Evolutionary conservation across 2,888 invertebrate genomes (phyloP).

Genomic region (Shargacucullia verbasci): DNA sequence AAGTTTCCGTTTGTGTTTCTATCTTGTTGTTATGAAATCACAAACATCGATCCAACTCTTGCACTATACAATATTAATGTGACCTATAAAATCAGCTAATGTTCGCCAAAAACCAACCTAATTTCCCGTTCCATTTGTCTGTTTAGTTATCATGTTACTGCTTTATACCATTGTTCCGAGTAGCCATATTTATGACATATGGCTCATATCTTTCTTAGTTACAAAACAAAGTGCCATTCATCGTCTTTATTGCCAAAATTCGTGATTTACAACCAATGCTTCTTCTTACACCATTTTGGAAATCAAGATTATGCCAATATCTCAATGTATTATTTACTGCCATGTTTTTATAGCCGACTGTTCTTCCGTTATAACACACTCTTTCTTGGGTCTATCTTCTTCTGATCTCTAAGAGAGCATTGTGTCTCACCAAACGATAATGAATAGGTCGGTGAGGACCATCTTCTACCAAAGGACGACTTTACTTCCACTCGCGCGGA

Average conservation of each 20-base stretch:
- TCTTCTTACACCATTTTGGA: slow-evolving; percentile 28
- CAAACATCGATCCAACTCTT: no score
- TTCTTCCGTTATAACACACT: no score
- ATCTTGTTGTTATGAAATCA: no score
- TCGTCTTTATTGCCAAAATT: slow-evolving; percentile 51
- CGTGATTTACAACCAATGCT: slow-evolving; percentile 31
- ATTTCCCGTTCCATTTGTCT: no score
- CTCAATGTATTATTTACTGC: slow-evolving; percentile 32
- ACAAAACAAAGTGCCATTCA: slow-evolving; percentile 48
- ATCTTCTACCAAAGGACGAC: no score
- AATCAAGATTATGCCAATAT: slow-evolving; percentile 30
- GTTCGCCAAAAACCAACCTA: slow-evolving; percentile 2
- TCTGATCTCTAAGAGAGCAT: no score
- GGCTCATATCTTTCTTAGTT: slow-evolving; percentile 21
- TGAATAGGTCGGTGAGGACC: no score
- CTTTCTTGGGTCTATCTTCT: neutral
- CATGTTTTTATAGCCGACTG: neutral
- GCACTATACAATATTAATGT: no score
- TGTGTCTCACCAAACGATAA: no score
- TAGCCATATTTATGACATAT: slow-evolving; percentile 21
- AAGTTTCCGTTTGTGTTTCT: no score
- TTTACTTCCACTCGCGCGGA: no score
- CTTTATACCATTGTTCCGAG: slow-evolving; percentile 3
- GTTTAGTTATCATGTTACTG: neutral
- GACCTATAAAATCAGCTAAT: neutral